Percentiles rank a stretch among this genome's conserved stretches.
Conservation (phyloP, 2,888 invertebrate genomes). For the Eristalis arbustorum region DNA sequence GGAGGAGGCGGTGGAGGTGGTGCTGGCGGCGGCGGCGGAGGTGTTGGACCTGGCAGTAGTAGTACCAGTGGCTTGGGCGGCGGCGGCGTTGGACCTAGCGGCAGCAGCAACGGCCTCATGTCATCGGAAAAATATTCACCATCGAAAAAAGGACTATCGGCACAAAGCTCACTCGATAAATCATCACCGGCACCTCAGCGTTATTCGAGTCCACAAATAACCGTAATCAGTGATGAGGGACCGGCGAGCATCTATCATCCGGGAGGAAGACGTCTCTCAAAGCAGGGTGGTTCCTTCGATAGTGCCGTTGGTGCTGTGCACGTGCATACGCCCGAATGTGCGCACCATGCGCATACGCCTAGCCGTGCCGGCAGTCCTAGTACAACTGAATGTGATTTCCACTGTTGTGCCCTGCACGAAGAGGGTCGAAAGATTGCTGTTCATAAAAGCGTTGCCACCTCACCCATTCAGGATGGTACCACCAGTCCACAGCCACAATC, state of each 20-base stretch:
- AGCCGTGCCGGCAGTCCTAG: constrained; percentile 85
- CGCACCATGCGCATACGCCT: constrained; percentile 86
- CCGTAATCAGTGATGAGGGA: constrained; percentile 96
- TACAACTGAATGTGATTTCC: constrained; percentile 94
- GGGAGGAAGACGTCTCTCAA: constrained; percentile 81
- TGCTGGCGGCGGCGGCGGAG: constrained; percentile 80
- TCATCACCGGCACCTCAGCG: constrained; percentile 82
- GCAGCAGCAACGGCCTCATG: constrained; percentile 76
- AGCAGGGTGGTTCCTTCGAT: constrained; percentile 86
- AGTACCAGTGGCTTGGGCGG: constrained; percentile 73
- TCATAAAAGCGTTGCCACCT: constrained; percentile 95
- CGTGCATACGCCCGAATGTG: constrained; percentile 91
- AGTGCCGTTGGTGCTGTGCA: constrained; percentile 85
- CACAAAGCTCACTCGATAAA: constrained; percentile 84
- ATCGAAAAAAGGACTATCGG: constrained; percentile 81
- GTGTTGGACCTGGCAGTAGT: constrained; percentile 74
- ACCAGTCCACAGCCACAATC: constrained; percentile 85
- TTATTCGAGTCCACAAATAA: constrained; percentile 90
- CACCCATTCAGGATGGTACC: constrained; percentile 91
- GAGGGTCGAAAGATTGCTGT: constrained; percentile 95
- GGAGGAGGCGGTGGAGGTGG: constrained; percentile 81
- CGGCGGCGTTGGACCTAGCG: constrained; percentile 75
- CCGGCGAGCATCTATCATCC: constrained; percentile 82
- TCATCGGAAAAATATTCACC: constrained; percentile 80
- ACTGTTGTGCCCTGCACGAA: constrained; percentile 96